Evolutionary conservation across 2,888 invertebrate genomes (phyloP).

Genomic region (Therioaphis trifolii): DNA sequence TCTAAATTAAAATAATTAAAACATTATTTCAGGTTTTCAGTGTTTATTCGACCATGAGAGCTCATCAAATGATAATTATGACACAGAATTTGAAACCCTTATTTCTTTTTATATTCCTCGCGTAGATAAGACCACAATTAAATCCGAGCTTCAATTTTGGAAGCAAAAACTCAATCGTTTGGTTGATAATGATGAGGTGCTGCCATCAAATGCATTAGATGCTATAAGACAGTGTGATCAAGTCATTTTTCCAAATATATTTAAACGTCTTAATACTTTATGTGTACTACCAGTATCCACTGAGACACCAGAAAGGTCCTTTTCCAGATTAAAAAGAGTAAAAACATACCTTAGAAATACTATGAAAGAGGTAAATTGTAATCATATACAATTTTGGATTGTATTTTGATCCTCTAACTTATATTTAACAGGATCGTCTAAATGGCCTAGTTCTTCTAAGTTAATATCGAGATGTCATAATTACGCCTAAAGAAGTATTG

Average conservation of each 20-base stretch:
- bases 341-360: not conserved
- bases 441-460: not conserved
- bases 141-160: constrained; percentile 6
- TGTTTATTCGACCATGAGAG: not conserved
- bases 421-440: no score
- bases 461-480: not conserved
- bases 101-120: constrained; percentile 12
- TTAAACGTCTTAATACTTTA: not conserved
- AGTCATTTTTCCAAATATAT: constrained; percentile 13
- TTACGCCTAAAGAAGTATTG: not conserved
- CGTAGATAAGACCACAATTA: not conserved
- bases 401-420: no score
- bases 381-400: no score
- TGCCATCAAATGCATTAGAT: constrained; percentile 15
- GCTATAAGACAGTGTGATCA: constrained; percentile 1
- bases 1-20: no score
- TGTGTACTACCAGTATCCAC: constrained; percentile 13
- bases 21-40: not conserved
- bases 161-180: not conserved
- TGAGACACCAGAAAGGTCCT: not conserved
- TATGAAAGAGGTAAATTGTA: no score
- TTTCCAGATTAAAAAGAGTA: no score
- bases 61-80: constrained; percentile 4
- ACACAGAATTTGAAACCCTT: constrained; percentile 17
- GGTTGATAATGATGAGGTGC: no score